Evolutionary conservation across 2,888 invertebrate species (phyloP).

Genomic region (Dasysyrphus albostriatus): DNA sequence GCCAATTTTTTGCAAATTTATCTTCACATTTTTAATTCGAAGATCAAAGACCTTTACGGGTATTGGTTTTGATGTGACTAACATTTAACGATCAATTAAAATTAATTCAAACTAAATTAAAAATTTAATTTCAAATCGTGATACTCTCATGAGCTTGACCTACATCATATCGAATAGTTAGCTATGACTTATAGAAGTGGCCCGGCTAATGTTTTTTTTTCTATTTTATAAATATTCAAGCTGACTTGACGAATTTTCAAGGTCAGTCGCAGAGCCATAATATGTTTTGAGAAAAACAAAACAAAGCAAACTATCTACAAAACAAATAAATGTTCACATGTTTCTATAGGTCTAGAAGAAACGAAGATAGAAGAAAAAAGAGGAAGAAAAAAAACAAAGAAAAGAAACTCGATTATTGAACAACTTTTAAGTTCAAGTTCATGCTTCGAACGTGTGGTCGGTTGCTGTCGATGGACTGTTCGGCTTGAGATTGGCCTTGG

Average conservation of each 20-base stretch:
- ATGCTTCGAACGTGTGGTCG: conserved; percentile 40
- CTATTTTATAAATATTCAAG: conserved; percentile 17
- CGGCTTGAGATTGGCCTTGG: conserved; percentile 4
- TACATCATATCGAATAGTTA: conserved; percentile 1
- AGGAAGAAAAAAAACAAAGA: conserved; percentile 30
- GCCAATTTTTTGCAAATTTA: not conserved
- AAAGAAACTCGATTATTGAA: conserved; percentile 42
- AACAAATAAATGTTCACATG: not conserved
- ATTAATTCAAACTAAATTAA: not conserved
- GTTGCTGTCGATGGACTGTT: conserved; percentile 15
- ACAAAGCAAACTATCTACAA: conserved; percentile 4
- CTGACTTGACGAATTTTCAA: conserved; percentile 22
- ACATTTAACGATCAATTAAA: not conserved
- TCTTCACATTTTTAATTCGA: not conserved
- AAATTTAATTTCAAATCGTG: not conserved
- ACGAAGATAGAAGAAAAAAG: conserved; percentile 24
- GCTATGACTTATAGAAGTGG: conserved; percentile 7
- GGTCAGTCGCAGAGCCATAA: conserved; percentile 5
- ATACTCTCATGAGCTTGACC: conserved; percentile 28
- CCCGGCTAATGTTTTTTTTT: conserved; percentile 17
- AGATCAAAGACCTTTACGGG: conserved; percentile 8
- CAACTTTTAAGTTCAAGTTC: conserved; percentile 72
- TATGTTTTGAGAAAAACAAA: conserved; percentile 16
- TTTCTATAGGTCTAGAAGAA: not conserved
- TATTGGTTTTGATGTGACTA: not conserved